Percentiles rank a stretch among this genome's conserved stretches.
Conservation (phyloP, 2,888 invertebrate genomes). For the Pristionchus arcanus region DNA sequence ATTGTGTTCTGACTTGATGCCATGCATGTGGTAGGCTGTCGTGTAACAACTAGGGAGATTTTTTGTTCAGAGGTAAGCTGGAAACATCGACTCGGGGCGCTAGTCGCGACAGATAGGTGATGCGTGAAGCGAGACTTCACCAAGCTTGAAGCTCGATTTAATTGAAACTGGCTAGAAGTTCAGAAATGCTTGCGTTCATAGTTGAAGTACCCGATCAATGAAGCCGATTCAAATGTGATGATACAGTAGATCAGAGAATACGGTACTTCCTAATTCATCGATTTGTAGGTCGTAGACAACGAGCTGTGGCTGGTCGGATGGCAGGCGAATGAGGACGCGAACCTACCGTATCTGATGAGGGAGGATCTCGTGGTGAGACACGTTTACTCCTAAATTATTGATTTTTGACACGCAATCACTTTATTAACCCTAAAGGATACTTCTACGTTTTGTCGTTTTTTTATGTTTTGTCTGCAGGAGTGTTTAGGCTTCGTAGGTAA, state of each 20-base stretch:
- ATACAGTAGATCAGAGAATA: neutral
- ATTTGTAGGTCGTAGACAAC: constrained; percentile 64
- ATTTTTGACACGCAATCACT: neutral
- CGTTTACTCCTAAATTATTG: neutral
- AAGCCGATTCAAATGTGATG: too few species aligned
- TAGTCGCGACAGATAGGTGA: neutral
- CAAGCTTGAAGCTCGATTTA: too few species aligned
- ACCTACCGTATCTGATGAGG: constrained; percentile 65
- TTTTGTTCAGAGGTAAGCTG: too few species aligned
- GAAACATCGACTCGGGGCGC: too few species aligned
- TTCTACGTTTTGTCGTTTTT: too few species aligned
- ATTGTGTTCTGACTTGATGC: too few species aligned
- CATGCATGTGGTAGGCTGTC: too few species aligned
- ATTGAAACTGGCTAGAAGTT: too few species aligned
- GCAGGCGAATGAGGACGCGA: constrained; percentile 67
- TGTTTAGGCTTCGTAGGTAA: too few species aligned
- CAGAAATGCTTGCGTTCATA: too few species aligned
- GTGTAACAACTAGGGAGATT: too few species aligned
- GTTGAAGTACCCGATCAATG: too few species aligned
- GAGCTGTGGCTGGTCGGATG: constrained; percentile 66
- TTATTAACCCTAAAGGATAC: neutral
- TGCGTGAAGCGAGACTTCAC: neutral
- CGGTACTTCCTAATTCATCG: neutral
- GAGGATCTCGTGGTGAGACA: constrained; percentile 63
- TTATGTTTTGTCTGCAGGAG: neutral